Base-by-base conservation (phyloP, 2,113 vertebrate species). In the Rutilus rutilus region DNA sequence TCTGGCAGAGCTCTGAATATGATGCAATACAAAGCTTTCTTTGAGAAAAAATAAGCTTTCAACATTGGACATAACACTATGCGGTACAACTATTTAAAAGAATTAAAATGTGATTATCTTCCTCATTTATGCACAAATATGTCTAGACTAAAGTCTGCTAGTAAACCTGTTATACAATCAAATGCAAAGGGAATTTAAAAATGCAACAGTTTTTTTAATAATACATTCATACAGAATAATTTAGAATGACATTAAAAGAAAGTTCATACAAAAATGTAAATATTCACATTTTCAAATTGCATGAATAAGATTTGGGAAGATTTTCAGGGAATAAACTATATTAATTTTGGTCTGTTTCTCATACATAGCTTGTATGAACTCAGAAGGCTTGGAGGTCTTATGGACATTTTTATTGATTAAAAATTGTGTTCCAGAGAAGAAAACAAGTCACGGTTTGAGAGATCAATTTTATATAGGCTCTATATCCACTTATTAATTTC, bases 1-100 rank as follows among this genome's bases (percentile, higher is more conserved):
- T 62, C 27, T 0, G 95, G 95, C 94, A 97, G 95, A 14, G 95
- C 14, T 88, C 96, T 97, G 85, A 88, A 81, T 23, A 19, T 57
- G 14, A 76, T 6, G 45, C 21, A 65, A 76, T 23, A 45, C 1
- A 65, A 64, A n/a, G 1, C 23, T 54, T 33, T 19, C 39, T 73
- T 17, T 45, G 33, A 33, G 33, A 33, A 33, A 33, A 33, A 33
- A 33, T 33, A 33, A 33, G 33, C 33, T 33, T 33, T 33, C 33
- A 33, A 4, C 33, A 33, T 33, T 33, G 33, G 33, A 73, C 52
- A 27, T 27, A 60, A 8, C 54, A 57, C 8, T 23, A 3, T 2
- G 19, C 54, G 6, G 19, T 8, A 23, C 54, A 57, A 2, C 54
- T 3, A 57, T 57, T 8, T 57, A 7, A 57, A 7, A 57, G 0